These are phyloP conservation scores for Patella caerulea DNA, from an alignment of 2,888 invertebrate species.

Conservation along the genomic window DNA sequence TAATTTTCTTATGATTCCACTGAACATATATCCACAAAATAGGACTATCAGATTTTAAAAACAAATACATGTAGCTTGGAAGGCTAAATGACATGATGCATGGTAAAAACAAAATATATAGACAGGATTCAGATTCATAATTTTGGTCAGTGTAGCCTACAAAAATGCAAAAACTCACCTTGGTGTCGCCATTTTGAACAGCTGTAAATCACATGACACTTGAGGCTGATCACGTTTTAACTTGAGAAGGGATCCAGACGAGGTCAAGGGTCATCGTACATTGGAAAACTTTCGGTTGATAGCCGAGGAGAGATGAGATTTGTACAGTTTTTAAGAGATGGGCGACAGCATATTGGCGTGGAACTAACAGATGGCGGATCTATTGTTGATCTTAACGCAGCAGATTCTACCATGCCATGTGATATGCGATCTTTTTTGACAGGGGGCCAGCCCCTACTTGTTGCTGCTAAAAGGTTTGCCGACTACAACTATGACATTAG, in stretches of 20 bases:
- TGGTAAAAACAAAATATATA: too few relatives aligned
- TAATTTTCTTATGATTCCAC: too few relatives aligned
- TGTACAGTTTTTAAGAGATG: constrained; percentile 54
- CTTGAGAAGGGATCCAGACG: too few relatives aligned
- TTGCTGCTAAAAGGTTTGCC: constrained; percentile 49
- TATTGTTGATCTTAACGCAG: constrained; percentile 52
- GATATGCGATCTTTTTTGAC: constrained; percentile 57
- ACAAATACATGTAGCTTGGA: too few relatives aligned
- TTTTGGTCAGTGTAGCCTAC: too few relatives aligned
- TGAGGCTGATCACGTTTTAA: too few relatives aligned
- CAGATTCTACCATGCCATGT: constrained; percentile 46
- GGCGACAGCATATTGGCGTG: constrained; percentile 50
- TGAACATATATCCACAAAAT: too few relatives aligned
- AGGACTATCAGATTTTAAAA: too few relatives aligned
- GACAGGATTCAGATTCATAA: too few relatives aligned
- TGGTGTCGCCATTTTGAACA: constrained; percentile 21
- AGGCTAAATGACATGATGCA: too few relatives aligned
- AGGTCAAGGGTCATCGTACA: too few relatives aligned
- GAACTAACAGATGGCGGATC: constrained; percentile 53
- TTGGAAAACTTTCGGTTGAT: too few relatives aligned
- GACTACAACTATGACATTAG: background rate
- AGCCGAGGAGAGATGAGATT: constrained; percentile 45
- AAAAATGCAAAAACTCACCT: background rate
- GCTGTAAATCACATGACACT: background rate
- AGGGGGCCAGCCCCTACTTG: constrained; percentile 43